phyloP scores from a whole-genome alignment of 2,888 invertebrate genomes.

The Dryadula phaetusa region DNA sequence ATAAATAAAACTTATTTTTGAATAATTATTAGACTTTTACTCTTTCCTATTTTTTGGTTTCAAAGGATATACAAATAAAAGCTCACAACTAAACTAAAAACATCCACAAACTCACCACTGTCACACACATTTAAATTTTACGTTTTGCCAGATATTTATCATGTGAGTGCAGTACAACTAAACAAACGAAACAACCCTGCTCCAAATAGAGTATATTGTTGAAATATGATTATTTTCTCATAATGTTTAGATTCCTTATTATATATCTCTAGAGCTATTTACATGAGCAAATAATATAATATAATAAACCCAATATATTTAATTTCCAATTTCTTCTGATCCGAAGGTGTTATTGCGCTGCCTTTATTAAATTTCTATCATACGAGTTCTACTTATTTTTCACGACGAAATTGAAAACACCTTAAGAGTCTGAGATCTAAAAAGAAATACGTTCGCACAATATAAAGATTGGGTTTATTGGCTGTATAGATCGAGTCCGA shows the following conservation, averaged over 20 bases:
- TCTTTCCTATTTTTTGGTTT: background rate
- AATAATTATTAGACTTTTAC: background rate
- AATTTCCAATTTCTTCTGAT: constrained; percentile 69
- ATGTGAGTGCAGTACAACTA: constrained; percentile 52
- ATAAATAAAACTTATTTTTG: background rate
- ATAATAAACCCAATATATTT: constrained; percentile 49
- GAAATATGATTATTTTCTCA: constrained; percentile 25
- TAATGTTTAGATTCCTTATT: background rate
- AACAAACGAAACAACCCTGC: constrained; percentile 49
- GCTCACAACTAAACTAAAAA: constrained; percentile 21
- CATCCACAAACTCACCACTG: constrained; percentile 29
- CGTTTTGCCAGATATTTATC: constrained; percentile 62
- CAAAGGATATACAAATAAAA: background rate
- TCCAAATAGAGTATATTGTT: constrained; percentile 42
- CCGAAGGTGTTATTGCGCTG: constrained; percentile 61
- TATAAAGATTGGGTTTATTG: constrained; percentile 76
- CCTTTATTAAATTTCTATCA: constrained; percentile 71
- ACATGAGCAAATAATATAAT: background rate
- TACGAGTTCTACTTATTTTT: constrained; percentile 63
- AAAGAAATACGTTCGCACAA: constrained; percentile 69
- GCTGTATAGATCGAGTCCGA: constrained; percentile 61
- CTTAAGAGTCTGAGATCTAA: constrained; percentile 51
- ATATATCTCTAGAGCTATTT: background rate
- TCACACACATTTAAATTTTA: constrained; percentile 62
- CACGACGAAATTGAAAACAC: constrained; percentile 76